Evolutionary conservation across 1,140 invertebrate genomes (phyloP), one percentile per base, ranked within the genome.

Genomic region (Brachystomella parvula): DNA sequence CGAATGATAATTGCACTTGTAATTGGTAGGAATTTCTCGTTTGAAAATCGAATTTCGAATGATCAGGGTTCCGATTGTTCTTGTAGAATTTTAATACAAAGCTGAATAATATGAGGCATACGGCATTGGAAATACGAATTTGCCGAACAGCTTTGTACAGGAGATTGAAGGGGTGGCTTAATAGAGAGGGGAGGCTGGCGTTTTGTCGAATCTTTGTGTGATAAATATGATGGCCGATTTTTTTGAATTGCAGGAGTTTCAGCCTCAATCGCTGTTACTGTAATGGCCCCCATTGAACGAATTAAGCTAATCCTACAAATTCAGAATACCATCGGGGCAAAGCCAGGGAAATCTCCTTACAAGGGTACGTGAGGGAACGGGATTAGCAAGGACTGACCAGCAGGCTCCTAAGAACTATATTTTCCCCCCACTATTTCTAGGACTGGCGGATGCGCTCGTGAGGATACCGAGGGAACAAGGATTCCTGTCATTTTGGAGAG

Each of bases 271-370:
- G 89, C 92, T 65, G 94, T 94, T 79, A 94, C 91, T 64, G 84
- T 84, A 61, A 89, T 92, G 32, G 90, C 90, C 39, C 90, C 93
- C 61, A 91, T 96, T 77, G 93, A 96, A 81, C 84, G 93, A 76
- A 90, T 96, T 56, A 96, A 96, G 79, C 82, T 96, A 73, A 83
- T 96, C 61, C 85, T 96, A 61, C 94, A 93, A 80, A 88, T 92
- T 26, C 90, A 93, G 82, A 84, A 89, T 78, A 85, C 87, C 63
- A 89, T 87, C 75, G 89, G 86, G 80, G 87, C 92, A 78, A 92
- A 94, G 77, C 73, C 83, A 53, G 83, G 78, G 66, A 88, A 90
- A 75, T 78, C 89, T 75, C 86, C 84, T 73, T 92, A 92, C 80
- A 92, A 90, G 82, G 90, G 89, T 88, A 75, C 79, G 75, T 72